Percentiles rank a stretch among this genome's conserved stretches.
These are phyloP conservation scores for Thalassarche chlororhynchos DNA, from an alignment of 2,113 vertebrate species.

Conservation along the genomic window DNA sequence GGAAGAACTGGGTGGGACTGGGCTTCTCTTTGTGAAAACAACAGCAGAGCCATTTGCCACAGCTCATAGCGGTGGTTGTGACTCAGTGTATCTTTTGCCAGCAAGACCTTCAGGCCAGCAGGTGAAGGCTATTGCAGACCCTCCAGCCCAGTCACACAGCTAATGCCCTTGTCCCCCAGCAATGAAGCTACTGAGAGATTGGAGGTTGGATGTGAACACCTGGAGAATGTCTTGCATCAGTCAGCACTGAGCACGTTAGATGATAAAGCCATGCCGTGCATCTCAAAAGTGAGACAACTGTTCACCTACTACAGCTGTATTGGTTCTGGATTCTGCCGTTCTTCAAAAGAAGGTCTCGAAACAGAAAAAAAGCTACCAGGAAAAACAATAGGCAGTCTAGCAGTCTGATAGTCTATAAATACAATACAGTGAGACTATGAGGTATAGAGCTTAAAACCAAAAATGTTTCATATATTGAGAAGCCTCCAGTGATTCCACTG, in stretches of 20 bases:
- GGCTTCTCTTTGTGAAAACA: not conserved
- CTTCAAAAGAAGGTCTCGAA: not conserved
- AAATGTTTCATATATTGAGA: not conserved
- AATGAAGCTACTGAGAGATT: not conserved
- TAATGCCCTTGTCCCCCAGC: fast-evolving
- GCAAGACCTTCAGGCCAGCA: not conserved
- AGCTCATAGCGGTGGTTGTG: not conserved
- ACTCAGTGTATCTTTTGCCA: not conserved
- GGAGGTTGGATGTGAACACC: not conserved
- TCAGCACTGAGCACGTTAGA: not conserved
- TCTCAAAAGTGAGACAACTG: not conserved
- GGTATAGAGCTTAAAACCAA: not conserved
- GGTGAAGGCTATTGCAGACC: not conserved
- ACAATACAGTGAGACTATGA: not conserved
- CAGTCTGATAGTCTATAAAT: not conserved
- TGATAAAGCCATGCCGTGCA: not conserved
- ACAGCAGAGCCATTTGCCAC: not conserved
- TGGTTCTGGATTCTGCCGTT: not conserved
- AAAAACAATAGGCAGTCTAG: not conserved
- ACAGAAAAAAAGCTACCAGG: not conserved
- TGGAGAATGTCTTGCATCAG: not conserved
- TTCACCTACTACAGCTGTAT: not conserved
- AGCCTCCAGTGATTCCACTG: not conserved
- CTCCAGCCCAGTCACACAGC: not conserved
- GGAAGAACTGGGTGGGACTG: not conserved